phyloP scores from a whole-genome alignment of 2,888 invertebrate species.

The Caenorhabditis uteleia region DNA sequence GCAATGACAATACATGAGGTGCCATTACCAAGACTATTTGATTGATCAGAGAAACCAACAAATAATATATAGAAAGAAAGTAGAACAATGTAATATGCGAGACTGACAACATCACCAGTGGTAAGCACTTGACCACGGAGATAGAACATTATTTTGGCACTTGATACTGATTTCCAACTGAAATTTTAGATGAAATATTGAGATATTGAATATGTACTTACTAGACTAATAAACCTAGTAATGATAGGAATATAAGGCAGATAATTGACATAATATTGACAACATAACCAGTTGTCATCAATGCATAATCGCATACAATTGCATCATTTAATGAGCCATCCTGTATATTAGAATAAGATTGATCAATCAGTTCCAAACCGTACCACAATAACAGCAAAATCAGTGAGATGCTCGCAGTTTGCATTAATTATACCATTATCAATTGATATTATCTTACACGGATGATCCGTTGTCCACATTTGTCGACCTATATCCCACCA shows the following conservation, averaged over 20 bases:
- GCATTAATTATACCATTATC: conserved; percentile 40
- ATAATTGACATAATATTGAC: conserved; percentile 32
- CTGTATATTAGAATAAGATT: conserved; percentile 1
- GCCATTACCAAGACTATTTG: conserved; percentile 3
- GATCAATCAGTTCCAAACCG: neutral
- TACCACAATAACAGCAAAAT: conserved; percentile 54
- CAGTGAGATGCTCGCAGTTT: conserved; percentile 54
- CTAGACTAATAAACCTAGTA: conserved; percentile 14
- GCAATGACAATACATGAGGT: conserved; percentile 31
- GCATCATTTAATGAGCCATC: conserved; percentile 34
- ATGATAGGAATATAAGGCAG: conserved; percentile 21
- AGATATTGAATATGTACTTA: conserved; percentile 7
- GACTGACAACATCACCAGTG: conserved; percentile 10
- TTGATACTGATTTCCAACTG: conserved; percentile 2
- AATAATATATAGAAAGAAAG: conserved; percentile 21
- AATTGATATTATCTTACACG: conserved; percentile 24
- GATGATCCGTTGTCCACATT: conserved; percentile 33
- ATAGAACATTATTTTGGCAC: conserved; percentile 1
- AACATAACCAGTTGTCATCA: conserved; percentile 26
- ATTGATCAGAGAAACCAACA: conserved; percentile 23
- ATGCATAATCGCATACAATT: conserved; percentile 31
- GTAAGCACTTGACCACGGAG: conserved; percentile 11
- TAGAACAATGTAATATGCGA: conserved; percentile 11
- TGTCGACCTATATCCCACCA: conserved; percentile 38
- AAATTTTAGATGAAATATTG: neutral